A percentile compares a stretch with the other conserved stretches of the same genome.
phyloP scores from a whole-genome alignment of 1,140 invertebrate genomes.

The Coenobita brevimanus region DNA sequence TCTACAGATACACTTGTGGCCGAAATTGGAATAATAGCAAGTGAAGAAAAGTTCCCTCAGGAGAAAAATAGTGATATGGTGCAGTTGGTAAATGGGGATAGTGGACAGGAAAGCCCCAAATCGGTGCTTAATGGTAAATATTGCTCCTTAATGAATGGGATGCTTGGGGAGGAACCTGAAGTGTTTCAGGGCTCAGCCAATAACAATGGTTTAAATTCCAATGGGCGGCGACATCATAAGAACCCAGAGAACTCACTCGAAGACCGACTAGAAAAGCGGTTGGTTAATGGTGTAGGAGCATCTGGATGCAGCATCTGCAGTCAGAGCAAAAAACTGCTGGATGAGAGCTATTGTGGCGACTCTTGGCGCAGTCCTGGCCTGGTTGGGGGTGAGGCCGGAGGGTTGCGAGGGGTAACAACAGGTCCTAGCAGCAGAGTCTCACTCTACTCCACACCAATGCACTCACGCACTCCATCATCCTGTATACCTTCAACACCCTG shows the following conservation, averaged over 20 bases:
- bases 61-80: slow-evolving; percentile 37
- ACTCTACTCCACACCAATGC: slow-evolving; percentile 71
- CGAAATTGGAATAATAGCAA: slow-evolving; percentile 70
- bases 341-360: slow-evolving; percentile 46
- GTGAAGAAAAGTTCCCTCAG: slow-evolving; percentile 51
- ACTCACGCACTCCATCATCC: slow-evolving; percentile 72
- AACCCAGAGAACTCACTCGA: slow-evolving; percentile 17
- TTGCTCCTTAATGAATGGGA: slow-evolving; percentile 48
- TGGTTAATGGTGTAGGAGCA: slow-evolving; percentile 32
- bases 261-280: slow-evolving; percentile 37
- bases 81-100: slow-evolving; percentile 40
- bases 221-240: not conserved
- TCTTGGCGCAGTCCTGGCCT: slow-evolving; percentile 54
- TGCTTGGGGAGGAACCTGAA: slow-evolving; percentile 26
- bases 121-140: slow-evolving; percentile 50
- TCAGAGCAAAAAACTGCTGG: slow-evolving; percentile 57
- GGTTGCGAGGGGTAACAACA: slow-evolving; percentile 39
- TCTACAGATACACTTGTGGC: slow-evolving; percentile 76
- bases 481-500: slow-evolving; percentile 72
- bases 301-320: slow-evolving; percentile 53
- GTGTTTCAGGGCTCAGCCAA: slow-evolving; percentile 9
- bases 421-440: slow-evolving; percentile 64
- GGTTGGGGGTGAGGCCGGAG: slow-evolving; percentile 6
- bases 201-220: slow-evolving; percentile 33
- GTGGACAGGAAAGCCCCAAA: slow-evolving; percentile 51